Base-by-base conservation (phyloP, 2,888 invertebrate species). In the Trichacis sp. region DNA sequence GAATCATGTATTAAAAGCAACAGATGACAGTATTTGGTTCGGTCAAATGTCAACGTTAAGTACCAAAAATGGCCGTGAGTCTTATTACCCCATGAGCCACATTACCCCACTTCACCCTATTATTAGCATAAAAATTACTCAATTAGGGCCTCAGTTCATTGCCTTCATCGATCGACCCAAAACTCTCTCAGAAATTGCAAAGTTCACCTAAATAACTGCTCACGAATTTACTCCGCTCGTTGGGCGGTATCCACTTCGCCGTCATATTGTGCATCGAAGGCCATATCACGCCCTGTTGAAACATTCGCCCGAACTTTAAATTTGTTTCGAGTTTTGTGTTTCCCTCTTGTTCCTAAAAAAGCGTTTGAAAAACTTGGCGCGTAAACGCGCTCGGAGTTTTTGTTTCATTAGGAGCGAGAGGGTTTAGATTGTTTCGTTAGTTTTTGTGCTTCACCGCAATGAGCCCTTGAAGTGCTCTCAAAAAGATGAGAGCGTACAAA, bases 251-350 rank as follows among this genome's bases (percentile, higher is more conserved):
- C 94, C 94, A 94, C 72, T 89, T 88, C 0, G 92, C 92, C 66
- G 92, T 91, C 86, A 94, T 87, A 18, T 90, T 87, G 79, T 93
- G 92, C 91, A 93, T 92, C 1, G 92, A 88, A 1, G 93, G 93
- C 89, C 92, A 93, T 2, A 89, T 86, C 18, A 90, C 87, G 2
- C 90, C 90, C 90, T 90, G 59, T 42, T 78, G 71, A 5, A 52
- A 9, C n/a, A 38, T 18, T n/a, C 4, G 24, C 8, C 24, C 24
- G 8, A 24, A 24, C 24, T 24, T 24, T 24, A 24, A 24, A 24
- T 24, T 24, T 24, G 4, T 8, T 8, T 8, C 24, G 24, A 24
- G 24, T 24, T 24, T 24, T n/a, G n/a, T n/a, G n/a, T n/a, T n/a
- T n/a, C n/a, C n/a, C n/a, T n/a, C n/a, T 24, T 24, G 24, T 15